phyloP scores from a whole-genome alignment of 35 echinoderm and acorn worm species.

The Eucidaris tribuloides region DNA sequence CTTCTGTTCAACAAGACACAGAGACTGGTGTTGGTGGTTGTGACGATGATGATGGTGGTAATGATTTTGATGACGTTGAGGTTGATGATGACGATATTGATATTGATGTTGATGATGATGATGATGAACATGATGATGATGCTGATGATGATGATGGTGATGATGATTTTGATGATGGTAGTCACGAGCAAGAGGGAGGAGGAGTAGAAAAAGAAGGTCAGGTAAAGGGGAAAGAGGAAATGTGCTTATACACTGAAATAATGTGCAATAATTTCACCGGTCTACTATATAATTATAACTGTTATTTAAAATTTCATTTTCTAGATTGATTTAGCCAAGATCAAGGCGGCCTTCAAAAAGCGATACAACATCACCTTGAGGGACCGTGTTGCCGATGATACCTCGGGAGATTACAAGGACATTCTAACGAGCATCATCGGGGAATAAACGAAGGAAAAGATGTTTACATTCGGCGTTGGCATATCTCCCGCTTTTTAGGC shows the following conservation, averaged over 20 bases:
- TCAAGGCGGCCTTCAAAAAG: constrained; percentile 1
- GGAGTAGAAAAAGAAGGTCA: neutral
- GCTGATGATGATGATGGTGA: neutral
- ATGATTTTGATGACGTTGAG: too few relatives aligned
- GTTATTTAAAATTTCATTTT: neutral
- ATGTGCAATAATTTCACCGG: neutral
- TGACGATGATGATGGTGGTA: too few relatives aligned
- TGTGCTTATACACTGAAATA: neutral
- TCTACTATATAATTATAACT: too few relatives aligned
- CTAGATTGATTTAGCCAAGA: constrained; percentile 39
- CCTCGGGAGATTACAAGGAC: constrained; percentile 15
- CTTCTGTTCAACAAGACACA: too few relatives aligned
- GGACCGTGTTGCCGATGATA: constrained; percentile 3
- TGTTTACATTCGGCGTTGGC: too few relatives aligned
- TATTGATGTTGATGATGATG: too few relatives aligned
- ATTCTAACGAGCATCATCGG: constrained; percentile 23
- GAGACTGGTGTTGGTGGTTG: too few relatives aligned
- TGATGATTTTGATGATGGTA: neutral
- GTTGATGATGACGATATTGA: too few relatives aligned
- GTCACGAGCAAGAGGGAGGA: too few relatives aligned
- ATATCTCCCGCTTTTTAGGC: too few relatives aligned
- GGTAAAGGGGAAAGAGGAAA: neutral
- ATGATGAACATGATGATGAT: too few relatives aligned
- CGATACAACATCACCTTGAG: neutral
- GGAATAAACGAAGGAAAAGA: neutral